phyloP scores from a whole-genome alignment of 2,113 vertebrate genomes.

The Alosa alosa region DNA sequence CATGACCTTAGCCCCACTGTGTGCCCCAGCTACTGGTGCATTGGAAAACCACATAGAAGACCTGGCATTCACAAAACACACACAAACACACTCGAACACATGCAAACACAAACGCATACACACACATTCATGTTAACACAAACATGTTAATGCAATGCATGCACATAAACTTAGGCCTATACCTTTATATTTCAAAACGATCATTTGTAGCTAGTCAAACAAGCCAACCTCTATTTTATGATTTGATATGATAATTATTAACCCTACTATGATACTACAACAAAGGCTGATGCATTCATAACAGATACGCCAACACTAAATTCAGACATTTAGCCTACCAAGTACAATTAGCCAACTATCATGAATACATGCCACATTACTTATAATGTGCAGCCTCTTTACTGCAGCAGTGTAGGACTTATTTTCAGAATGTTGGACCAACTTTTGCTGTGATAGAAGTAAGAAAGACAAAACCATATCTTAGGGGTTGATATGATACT shows the following conservation, averaged over 20 bases:
- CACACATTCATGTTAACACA: not conserved
- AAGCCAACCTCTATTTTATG: not conserved
- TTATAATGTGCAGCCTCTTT: not conserved
- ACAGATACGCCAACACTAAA: not conserved
- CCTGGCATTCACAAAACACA: constrained; percentile 32
- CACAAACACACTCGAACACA: not conserved
- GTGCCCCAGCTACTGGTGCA: constrained; percentile 62
- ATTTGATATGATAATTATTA: not conserved
- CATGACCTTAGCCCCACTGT: constrained; percentile 59
- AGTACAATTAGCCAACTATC: not conserved
- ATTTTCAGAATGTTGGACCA: not conserved
- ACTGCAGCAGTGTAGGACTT: not conserved
- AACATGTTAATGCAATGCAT: not conserved
- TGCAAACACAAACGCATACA: not conserved
- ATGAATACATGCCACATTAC: not conserved
- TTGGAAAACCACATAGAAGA: constrained; percentile 62
- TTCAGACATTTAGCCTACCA: not conserved
- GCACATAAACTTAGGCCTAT: not conserved
- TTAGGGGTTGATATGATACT: too few relatives aligned
- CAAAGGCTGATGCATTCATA: not conserved
- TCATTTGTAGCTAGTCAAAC: not conserved
- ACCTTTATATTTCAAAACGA: not conserved
- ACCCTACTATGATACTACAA: not conserved
- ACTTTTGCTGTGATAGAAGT: too few relatives aligned
- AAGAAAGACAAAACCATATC: too few relatives aligned